These are phyloP conservation scores for Lasioglossum vierecki DNA, from an alignment of 2,888 invertebrate species.

Conservation along the genomic window DNA sequence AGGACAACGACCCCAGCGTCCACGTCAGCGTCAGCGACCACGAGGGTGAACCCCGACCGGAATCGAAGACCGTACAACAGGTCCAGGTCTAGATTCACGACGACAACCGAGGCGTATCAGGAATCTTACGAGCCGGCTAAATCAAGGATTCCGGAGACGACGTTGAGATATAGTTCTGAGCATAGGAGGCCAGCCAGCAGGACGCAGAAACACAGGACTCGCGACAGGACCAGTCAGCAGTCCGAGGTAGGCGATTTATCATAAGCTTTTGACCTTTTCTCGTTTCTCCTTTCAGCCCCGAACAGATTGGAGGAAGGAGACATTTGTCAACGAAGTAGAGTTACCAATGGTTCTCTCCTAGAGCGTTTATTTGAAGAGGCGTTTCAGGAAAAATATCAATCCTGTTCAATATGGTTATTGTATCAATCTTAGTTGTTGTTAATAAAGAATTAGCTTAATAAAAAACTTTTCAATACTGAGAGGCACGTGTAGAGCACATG, in stretches of 20 bases:
- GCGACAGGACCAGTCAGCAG: constrained; percentile 63
- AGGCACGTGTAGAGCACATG: too few species aligned
- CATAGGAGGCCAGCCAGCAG: constrained; percentile 66
- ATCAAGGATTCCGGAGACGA: constrained; percentile 73
- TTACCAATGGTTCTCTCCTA: background rate
- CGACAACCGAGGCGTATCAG: constrained; percentile 80
- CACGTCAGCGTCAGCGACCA: too few species aligned
- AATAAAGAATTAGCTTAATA: too few species aligned
- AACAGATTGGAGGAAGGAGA: background rate
- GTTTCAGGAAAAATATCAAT: background rate
- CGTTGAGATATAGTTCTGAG: constrained; percentile 70
- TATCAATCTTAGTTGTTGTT: too few species aligned
- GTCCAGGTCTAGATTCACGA: constrained; percentile 76
- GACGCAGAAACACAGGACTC: constrained; percentile 67
- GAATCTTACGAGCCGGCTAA: constrained; percentile 79
- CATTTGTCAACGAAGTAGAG: background rate
- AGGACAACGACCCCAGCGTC: constrained; percentile 73
- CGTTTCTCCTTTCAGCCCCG: background rate
- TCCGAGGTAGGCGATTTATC: constrained; percentile 57
- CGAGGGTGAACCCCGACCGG: constrained; percentile 71
- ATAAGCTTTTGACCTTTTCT: background rate
- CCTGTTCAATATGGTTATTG: background rate
- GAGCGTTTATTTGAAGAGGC: background rate
- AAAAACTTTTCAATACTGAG: too few species aligned
- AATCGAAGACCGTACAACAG: constrained; percentile 78